Evolutionary conservation across 2,797 vertebrate genomes (phyloP).

Genomic region (Parambassis ranga): DNA sequence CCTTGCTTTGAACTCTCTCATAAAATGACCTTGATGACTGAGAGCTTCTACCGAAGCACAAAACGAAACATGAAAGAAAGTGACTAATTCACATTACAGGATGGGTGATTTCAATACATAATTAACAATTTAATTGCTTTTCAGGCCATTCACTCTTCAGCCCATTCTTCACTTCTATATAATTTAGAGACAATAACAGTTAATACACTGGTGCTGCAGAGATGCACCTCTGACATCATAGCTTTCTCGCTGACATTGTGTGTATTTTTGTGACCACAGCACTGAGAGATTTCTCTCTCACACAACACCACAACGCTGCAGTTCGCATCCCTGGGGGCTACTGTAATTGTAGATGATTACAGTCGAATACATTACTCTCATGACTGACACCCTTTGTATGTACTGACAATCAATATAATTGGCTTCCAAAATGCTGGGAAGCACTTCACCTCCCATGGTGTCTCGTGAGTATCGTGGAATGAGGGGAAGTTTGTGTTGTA

Average conservation of each 20-base stretch:
- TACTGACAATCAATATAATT: slow-evolving; percentile 51
- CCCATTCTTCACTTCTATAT: too few species aligned
- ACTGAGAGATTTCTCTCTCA: slow-evolving; percentile 4
- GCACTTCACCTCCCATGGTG: slow-evolving; percentile 15
- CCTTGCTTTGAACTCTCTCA: too few species aligned
- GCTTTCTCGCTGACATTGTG: not conserved
- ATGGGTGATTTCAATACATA: too few species aligned
- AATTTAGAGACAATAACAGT: too few species aligned
- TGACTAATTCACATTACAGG: too few species aligned
- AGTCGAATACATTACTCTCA: slow-evolving; percentile 42
- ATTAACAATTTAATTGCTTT: too few species aligned
- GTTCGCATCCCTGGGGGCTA: slow-evolving; percentile 18
- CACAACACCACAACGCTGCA: slow-evolving; percentile 18
- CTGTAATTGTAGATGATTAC: slow-evolving; percentile 58
- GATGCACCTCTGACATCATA: too few species aligned
- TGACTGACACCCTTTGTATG: slow-evolving; percentile 47
- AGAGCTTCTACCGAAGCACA: too few species aligned
- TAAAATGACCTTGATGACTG: too few species aligned
- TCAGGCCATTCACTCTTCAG: too few species aligned
- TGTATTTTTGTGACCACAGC: slow-evolving; percentile 11
- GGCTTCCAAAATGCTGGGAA: slow-evolving; percentile 20
- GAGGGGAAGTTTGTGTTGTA: slow-evolving; percentile 16
- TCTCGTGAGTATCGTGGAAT: slow-evolving; percentile 11
- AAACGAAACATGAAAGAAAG: too few species aligned
- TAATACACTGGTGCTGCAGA: too few species aligned